Evolutionary conservation across 2,888 invertebrate genomes (phyloP).

Genomic region (Chouioia cunea): DNA sequence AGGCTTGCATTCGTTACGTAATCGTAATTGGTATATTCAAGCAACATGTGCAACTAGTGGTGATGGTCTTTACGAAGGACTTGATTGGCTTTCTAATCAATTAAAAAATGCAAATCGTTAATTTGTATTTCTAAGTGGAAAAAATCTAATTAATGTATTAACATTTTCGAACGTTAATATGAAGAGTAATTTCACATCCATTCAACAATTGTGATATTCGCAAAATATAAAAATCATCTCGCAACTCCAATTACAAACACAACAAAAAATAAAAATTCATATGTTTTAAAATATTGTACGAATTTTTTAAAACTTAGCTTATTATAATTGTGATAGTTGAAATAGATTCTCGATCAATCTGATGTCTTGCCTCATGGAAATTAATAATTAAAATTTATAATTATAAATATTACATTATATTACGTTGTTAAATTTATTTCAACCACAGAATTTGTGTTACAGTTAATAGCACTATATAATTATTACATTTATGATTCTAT

Average conservation of each 20-base stretch:
- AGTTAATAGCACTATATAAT: no score
- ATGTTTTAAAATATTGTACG: no score
- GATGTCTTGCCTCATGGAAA: no score
- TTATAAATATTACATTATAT: no score
- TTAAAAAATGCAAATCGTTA: conserved; percentile 98
- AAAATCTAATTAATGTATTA: conserved; percentile 64
- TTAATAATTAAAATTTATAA: no score
- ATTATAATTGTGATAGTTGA: no score
- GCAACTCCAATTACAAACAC: conserved; percentile 7
- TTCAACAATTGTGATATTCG: conserved; percentile 39
- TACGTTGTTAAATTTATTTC: no score
- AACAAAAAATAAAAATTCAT: background rate
- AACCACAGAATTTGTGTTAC: no score
- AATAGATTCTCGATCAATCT: no score
- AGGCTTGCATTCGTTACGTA: conserved; percentile 96
- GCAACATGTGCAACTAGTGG: conserved; percentile 99
- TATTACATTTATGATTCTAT: no score
- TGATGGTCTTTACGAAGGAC: conserved; percentile 98
- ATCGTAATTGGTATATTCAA: conserved; percentile 98
- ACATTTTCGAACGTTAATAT: conserved; percentile 57
- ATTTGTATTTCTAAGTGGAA: conserved; percentile 63
- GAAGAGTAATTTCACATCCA: conserved; percentile 57
- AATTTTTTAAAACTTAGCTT: no score
- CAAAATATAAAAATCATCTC: conserved; percentile 25
- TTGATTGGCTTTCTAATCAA: conserved; percentile 99